These are phyloP conservation scores for Oreochromis niloticus DNA, from an alignment of 2,113 vertebrate species.

Conservation along the genomic window DNA sequence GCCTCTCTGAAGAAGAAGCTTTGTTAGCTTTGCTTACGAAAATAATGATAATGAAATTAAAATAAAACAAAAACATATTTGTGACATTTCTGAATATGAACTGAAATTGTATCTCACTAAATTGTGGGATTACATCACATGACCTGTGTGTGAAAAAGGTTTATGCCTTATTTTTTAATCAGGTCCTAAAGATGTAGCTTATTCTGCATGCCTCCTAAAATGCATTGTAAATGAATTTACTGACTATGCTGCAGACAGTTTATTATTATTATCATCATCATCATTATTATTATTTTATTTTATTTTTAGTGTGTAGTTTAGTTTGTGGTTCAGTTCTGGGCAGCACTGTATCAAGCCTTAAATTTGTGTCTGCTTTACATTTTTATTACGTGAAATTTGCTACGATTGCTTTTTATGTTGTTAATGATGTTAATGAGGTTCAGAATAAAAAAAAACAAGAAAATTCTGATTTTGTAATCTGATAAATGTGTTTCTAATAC, in stretches of 20 bases:
- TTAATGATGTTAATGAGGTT: not conserved
- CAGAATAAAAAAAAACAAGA: not conserved
- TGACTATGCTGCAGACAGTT: not conserved
- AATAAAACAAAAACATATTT: not conserved
- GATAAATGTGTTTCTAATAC: not conserved
- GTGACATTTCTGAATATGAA: not conserved
- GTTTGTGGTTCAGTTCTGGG: not conserved
- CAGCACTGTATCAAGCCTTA: fast-evolving
- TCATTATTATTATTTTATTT: not conserved
- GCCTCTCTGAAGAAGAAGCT: not conserved
- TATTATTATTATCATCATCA: not conserved
- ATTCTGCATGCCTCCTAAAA: not conserved
- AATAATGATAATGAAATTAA: not conserved
- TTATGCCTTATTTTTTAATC: not conserved
- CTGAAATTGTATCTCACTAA: not conserved
- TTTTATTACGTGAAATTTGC: not conserved
- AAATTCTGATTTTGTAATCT: not conserved
- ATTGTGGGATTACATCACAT: not conserved
- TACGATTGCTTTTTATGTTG: not conserved
- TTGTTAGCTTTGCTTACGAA: not conserved
- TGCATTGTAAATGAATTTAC: not conserved
- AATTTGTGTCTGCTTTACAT: not conserved
- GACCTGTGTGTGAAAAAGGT: not conserved
- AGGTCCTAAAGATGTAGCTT: not conserved
- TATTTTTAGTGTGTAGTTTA: not conserved